phyloP scores from a whole-genome alignment of 2,113 vertebrate genomes.

The Ptilonorhynchus violaceus region DNA sequence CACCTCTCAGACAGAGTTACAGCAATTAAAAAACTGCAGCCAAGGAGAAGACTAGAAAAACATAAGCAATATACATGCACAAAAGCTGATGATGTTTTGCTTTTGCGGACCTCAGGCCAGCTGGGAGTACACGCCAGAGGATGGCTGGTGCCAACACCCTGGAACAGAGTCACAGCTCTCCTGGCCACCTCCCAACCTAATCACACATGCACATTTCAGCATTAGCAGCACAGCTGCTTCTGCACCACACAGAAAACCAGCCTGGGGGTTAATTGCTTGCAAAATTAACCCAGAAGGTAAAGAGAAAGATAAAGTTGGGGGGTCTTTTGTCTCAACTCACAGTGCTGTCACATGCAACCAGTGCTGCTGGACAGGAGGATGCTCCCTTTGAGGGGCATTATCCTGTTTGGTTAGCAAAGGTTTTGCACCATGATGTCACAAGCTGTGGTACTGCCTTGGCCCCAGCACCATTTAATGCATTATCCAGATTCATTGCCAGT shows the following conservation, averaged over 20 bases:
- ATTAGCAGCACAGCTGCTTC: constrained; percentile 22
- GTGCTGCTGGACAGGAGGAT: neutral
- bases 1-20: neutral
- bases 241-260: neutral
- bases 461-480: neutral
- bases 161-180: neutral
- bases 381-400: neutral
- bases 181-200: neutral
- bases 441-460: neutral
- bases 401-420: neutral
- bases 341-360: neutral
- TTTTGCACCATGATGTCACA: neutral
- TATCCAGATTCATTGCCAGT: neutral
- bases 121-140: neutral
- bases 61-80: neutral
- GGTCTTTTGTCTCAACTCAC: neutral
- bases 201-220: neutral
- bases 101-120: neutral
- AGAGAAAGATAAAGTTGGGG: neutral
- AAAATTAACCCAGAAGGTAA: constrained; percentile 3
- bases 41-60: neutral
- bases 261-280: neutral
- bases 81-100: neutral
- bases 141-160: neutral
- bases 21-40: neutral